Base-by-base conservation (phyloP, 1,140 invertebrate species). In the Solenopsis invicta region DNA sequence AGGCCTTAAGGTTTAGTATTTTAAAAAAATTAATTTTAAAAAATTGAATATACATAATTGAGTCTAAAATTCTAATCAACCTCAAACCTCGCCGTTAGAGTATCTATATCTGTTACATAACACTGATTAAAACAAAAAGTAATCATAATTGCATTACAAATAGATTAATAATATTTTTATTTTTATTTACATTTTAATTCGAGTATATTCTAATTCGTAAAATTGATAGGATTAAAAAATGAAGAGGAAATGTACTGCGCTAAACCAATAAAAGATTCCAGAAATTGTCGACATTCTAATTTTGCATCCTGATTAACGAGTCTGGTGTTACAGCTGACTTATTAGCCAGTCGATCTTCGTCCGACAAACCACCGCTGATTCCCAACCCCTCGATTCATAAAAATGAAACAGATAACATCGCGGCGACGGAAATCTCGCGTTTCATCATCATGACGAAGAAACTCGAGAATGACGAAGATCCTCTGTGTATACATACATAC, bases 391-490 rank as follows among this genome's bases (percentile, higher is more conserved):
- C n/a, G 69, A 84, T 75, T 84, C 80, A 50, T 37, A 84, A 75
- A 84, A 50, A 50, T 74, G 10, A 74, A 61, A 50, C 54, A 62
- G 80, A 84, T 74, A 84, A 74, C 54, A 84, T 84, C 67, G 37
- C 69, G n/a, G 6, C 24, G 69, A 29, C 67, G 80, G 80, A 84
- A 74, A 84, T 74, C 69, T 84, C 69, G 69, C 69, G 41, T 75
- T 84, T 84, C 80, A 84, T 75, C 69, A 84, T 75, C 80, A 18
- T 74, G 41, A 84, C n/a, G 54, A 74, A 74, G 66, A 84, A n/a
- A n/a, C n/a, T n/a, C n/a, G n/a, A n/a, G n/a, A n/a, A 18, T 74
- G 41, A 84, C n/a, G 54, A 74, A 74, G 66, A 84, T 61, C 18
- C 78, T 74, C 69, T 41, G 41, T 84, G 41, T 74, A 18, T 13